Percentiles rank a stretch among this genome's conserved stretches.
These are phyloP conservation scores for Byasa hedistus DNA, from an alignment of 2,888 invertebrate genomes.

Conservation along the genomic window DNA sequence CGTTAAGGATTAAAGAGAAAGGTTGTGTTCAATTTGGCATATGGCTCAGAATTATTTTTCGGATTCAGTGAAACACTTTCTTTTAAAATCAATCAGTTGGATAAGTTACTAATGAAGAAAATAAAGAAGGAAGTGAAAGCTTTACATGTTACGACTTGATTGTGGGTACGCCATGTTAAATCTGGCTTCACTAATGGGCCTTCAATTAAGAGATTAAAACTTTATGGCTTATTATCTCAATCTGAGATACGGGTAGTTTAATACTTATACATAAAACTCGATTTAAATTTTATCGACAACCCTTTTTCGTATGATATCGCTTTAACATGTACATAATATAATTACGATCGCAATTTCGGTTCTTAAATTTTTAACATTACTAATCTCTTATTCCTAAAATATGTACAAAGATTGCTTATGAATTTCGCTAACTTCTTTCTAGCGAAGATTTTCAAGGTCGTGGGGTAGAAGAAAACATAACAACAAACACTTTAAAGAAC, in stretches of 20 bases:
- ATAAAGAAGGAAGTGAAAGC: slow-evolving; percentile 16
- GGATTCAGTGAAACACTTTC: slow-evolving; percentile 32
- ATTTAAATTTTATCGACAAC: background rate
- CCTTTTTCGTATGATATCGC: background rate
- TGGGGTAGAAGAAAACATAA: background rate
- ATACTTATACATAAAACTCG: background rate
- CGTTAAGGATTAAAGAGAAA: slow-evolving; percentile 7
- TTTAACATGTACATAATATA: background rate
- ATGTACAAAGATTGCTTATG: too few relatives aligned
- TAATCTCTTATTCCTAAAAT: too few relatives aligned
- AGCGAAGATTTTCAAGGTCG: background rate
- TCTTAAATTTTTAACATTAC: too few relatives aligned
- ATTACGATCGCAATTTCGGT: too few relatives aligned
- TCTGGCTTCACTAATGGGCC: slow-evolving; percentile 8
- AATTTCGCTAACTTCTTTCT: background rate
- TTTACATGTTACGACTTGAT: slow-evolving; percentile 2
- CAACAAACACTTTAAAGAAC: background rate
- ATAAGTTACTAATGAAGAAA: slow-evolving; percentile 18
- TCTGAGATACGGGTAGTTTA: background rate
- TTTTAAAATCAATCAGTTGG: slow-evolving; percentile 22
- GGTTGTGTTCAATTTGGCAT: background rate
- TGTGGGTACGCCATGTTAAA: background rate
- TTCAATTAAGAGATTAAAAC: slow-evolving; percentile 19
- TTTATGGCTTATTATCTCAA: slow-evolving; percentile 19
- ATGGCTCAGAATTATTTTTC: slow-evolving; percentile 25